A percentile compares a stretch with the other conserved stretches of the same genome.
These are phyloP conservation scores for Echeneis naucrates DNA, from an alignment of 2,797 vertebrate species.

Conservation along the genomic window DNA sequence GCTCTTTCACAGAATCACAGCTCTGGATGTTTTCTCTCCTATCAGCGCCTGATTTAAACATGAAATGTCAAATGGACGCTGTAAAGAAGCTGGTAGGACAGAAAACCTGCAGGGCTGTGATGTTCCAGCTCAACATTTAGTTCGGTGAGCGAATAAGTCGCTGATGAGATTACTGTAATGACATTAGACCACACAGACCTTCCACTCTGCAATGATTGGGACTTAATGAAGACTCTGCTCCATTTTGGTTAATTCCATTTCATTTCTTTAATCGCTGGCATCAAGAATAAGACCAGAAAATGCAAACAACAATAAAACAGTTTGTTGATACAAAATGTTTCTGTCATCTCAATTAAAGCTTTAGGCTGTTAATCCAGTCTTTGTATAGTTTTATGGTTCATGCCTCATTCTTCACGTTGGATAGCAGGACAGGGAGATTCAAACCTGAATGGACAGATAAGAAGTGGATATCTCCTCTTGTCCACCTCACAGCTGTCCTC, in stretches of 20 bases:
- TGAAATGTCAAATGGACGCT: not conserved
- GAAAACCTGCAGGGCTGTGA: slow-evolving; percentile 16
- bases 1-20: not conserved
- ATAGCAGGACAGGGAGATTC: not conserved
- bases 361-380: no score
- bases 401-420: no score
- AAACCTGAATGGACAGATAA: not conserved
- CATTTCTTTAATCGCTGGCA: not conserved
- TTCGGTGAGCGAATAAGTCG: not conserved
- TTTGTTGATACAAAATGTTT: no score
- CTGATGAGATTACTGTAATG: not conserved
- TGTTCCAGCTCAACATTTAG: not conserved
- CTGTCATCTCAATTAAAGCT: no score
- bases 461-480: not conserved
- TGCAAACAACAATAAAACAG: not conserved
- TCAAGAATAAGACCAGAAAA: no score
- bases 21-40: slow-evolving; percentile 5
- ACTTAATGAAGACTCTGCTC: not conserved
- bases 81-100: not conserved
- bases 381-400: no score
- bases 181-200: not conserved
- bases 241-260: not conserved
- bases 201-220: not conserved
- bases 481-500: slow-evolving; percentile 80
- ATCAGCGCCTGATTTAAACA: not conserved